Evolutionary conservation across 2,888 invertebrate species (phyloP), one percentile per base, ranked within the genome.

Genomic region (Biston betularia): DNA sequence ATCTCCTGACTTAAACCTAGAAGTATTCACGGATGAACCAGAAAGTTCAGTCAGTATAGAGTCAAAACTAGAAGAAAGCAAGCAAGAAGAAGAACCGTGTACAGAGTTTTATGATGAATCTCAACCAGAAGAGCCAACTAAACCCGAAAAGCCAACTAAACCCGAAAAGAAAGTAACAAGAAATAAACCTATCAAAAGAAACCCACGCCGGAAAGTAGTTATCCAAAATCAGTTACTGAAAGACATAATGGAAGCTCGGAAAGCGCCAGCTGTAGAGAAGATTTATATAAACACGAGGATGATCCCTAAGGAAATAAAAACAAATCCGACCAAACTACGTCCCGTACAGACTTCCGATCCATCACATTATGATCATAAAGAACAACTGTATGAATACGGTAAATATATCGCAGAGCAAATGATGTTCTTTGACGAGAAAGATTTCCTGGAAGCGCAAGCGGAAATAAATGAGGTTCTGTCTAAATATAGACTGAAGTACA

Each of bases 321-420:
- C 57, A 12, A 15, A 34, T 5, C 6, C 10, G 14, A 1, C 38
- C 12, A 53, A 53, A 38, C 14, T 38, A 38, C 2, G 34, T 49
- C 49, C 6, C 34, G 34, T 6, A 6, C 34, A 53, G 0, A 54
- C 54, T 0, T 0, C 24, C 12, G 54, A 42, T 6, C 48, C 46
- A 15, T 48, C 48, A 4, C 5, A 46, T 35, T 40, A 42, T n/a
- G 33, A 58, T n/a, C 49, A 58, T 6, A 58, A 9, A 10, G 58
- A 58, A 49, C 24, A 58, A 12, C 33, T 58, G 10, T 58, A 58
- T 33, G 58, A 58, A n/a, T 58, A 24, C 15, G 58, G 58, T 12
- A 58, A 58, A 58, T 58, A 48, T 42, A 33, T 58, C 9, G 58
- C 49, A n/a, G 58, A 58, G 40, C 49, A 58, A 46, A 24, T 58